A percentile compares a stretch with the other conserved stretches of the same genome.
phyloP scores from a whole-genome alignment of 1,140 invertebrate species.

The Notospermus geniculatus region DNA sequence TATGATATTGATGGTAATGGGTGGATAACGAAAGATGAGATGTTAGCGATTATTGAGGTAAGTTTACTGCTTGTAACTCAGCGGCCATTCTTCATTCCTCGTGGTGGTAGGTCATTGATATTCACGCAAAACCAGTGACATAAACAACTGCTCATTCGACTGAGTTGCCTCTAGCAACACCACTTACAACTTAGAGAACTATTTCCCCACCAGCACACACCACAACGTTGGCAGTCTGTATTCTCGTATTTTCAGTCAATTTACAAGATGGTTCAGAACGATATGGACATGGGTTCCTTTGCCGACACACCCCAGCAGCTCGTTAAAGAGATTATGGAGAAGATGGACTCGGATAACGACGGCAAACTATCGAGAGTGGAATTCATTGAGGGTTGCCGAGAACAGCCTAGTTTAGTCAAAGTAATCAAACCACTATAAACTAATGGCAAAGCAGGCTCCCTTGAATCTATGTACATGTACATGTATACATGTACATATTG shows the following conservation, averaged over 20 bases:
- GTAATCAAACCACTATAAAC: too few relatives aligned
- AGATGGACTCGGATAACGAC: conserved; percentile 92
- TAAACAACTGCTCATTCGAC: too few relatives aligned
- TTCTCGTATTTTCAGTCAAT: conserved; percentile 76
- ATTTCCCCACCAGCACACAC: not conserved
- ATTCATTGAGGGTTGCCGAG: conserved; percentile 79
- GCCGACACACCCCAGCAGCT: conserved; percentile 96
- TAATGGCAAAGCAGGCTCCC: too few relatives aligned
- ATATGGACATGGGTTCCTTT: conserved; percentile 98
- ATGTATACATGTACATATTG: too few relatives aligned
- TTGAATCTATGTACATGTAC: too few relatives aligned
- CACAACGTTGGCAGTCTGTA: conserved; percentile 50
- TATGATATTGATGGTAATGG: conserved; percentile 98
- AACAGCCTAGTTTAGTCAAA: too few relatives aligned
- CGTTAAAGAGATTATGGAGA: conserved; percentile 96
- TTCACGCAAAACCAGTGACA: too few relatives aligned
- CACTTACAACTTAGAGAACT: too few relatives aligned
- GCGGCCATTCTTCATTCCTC: conserved; percentile 4
- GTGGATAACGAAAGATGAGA: conserved; percentile 95
- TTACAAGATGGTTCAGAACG: conserved; percentile 96
- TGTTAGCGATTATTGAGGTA: conserved; percentile 98
- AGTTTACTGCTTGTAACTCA: conserved; percentile 58
- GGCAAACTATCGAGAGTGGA: conserved; percentile 88
- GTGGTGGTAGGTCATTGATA: not conserved
- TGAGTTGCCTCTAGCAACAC: too few relatives aligned